Evolutionary conservation across 2,888 invertebrate species (phyloP).

Genomic region (Oithona nana): DNA sequence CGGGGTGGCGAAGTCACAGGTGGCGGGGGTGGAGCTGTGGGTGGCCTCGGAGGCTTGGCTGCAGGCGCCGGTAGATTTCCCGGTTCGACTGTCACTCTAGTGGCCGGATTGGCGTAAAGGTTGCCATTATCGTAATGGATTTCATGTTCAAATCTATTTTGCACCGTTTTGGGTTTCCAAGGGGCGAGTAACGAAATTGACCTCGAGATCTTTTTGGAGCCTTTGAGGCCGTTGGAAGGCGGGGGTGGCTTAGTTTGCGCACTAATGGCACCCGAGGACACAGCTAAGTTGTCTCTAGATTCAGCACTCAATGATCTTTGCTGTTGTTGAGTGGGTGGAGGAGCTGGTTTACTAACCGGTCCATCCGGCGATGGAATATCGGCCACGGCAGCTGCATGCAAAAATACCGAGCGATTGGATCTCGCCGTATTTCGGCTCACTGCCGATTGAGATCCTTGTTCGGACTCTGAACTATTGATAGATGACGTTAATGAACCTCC

Average conservation of each 20-base stretch:
- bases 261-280: conserved; percentile 20
- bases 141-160: conserved; percentile 3
- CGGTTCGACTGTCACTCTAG: neutral
- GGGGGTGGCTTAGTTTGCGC: neutral
- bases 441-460: conserved; percentile 20
- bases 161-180: conserved; percentile 7
- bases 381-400: conserved; percentile 23
- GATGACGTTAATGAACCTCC: conserved; percentile 16
- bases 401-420: conserved; percentile 22
- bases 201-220: conserved; percentile 15
- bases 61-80: neutral
- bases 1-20: neutral
- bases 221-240: neutral
- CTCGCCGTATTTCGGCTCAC: conserved; percentile 8
- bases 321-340: neutral
- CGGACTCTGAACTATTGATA: conserved; percentile 21
- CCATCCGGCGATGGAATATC: conserved; percentile 22
- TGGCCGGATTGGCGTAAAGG: neutral
- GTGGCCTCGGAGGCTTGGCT: conserved; percentile 14
- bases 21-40: neutral
- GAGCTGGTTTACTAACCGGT: neutral
- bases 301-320: neutral
- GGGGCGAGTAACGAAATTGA: conserved; percentile 16
- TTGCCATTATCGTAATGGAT: conserved; percentile 5
- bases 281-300: neutral